phyloP scores from a whole-genome alignment of 2,888 invertebrate genomes.

The Arrhopalites spinosus region DNA sequence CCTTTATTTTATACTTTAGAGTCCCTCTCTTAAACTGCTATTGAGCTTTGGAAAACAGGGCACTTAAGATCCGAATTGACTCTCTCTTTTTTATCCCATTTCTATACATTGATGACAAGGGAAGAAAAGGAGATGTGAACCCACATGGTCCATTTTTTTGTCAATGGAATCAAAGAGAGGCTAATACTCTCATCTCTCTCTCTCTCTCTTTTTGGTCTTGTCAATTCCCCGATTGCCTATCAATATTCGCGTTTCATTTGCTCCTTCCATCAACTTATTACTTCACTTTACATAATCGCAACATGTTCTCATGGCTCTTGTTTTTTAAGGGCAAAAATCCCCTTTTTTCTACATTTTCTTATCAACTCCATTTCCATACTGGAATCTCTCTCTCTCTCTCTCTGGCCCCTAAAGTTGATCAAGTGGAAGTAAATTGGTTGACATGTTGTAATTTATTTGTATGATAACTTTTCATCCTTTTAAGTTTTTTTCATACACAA shows the following conservation, averaged over 20 bases:
- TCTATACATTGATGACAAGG: too few species aligned
- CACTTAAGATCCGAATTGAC: background rate
- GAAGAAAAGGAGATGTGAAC: background rate
- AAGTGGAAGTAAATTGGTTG: too few species aligned
- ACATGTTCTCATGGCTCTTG: too few species aligned
- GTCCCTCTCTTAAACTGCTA: background rate
- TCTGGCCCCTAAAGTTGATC: too few species aligned
- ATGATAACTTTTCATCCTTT: too few species aligned
- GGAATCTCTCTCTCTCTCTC: too few species aligned
- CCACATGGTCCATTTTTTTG: background rate
- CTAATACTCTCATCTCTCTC: background rate
- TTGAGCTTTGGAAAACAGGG: background rate
- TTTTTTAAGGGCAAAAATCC: too few species aligned
- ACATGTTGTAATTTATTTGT: too few species aligned
- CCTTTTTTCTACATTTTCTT: too few species aligned
- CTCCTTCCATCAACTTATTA: background rate
- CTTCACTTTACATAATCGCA: background rate
- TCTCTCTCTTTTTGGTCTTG: conserved; percentile 4
- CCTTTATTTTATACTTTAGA: conserved; percentile 3
- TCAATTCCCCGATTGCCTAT: conserved; percentile 25
- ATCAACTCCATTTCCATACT: too few species aligned
- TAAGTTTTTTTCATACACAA: too few species aligned
- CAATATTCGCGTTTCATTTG: conserved; percentile 27
- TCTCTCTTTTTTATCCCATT: background rate
- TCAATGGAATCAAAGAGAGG: background rate